These are phyloP conservation scores for Tethya wilhelma DNA, from an alignment of 37 sponge, comb jelly and placozoan species.

Conservation along the genomic window DNA sequence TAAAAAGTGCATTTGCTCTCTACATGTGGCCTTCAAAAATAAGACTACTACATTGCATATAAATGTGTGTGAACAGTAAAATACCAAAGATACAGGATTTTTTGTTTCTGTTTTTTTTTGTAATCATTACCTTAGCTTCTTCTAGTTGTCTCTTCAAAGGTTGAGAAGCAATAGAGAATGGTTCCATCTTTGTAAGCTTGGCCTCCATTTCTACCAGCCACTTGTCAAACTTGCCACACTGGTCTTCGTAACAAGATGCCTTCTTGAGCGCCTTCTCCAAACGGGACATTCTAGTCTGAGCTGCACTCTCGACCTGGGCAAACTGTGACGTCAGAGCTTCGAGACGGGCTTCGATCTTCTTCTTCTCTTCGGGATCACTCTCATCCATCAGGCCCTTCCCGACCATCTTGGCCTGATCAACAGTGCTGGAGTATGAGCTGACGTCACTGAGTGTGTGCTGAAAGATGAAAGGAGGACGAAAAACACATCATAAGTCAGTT, in stretches of 20 bases:
- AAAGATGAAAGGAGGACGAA: background rate
- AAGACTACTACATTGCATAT: too few species aligned
- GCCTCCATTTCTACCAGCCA: slow-evolving; percentile 62
- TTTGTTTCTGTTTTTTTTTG: background rate
- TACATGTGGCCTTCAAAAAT: too few species aligned
- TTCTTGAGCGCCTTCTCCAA: slow-evolving; percentile 49
- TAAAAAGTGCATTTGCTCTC: too few species aligned
- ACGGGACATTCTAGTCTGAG: slow-evolving; percentile 30
- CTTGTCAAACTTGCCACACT: slow-evolving; percentile 28
- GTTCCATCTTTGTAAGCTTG: slow-evolving; percentile 6
- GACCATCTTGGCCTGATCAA: slow-evolving; percentile 50
- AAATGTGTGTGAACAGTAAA: too few species aligned
- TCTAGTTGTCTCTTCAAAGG: slow-evolving; percentile 53
- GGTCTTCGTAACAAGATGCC: slow-evolving; percentile 45
- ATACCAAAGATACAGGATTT: too few species aligned
- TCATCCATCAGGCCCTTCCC: slow-evolving; percentile 47
- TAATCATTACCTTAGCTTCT: slow-evolving; percentile 29
- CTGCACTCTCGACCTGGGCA: slow-evolving; percentile 27
- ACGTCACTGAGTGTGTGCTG: slow-evolving; percentile 60
- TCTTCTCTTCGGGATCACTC: slow-evolving; percentile 31
- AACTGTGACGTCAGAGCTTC: slow-evolving; percentile 31
- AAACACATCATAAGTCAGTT: background rate
- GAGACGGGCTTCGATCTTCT: slow-evolving; percentile 51
- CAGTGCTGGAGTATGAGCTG: slow-evolving; percentile 10
- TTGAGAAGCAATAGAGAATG: slow-evolving; percentile 60